Conservation (phyloP, 1,140 invertebrate species). For the Archegozetes longisetosus region DNA sequence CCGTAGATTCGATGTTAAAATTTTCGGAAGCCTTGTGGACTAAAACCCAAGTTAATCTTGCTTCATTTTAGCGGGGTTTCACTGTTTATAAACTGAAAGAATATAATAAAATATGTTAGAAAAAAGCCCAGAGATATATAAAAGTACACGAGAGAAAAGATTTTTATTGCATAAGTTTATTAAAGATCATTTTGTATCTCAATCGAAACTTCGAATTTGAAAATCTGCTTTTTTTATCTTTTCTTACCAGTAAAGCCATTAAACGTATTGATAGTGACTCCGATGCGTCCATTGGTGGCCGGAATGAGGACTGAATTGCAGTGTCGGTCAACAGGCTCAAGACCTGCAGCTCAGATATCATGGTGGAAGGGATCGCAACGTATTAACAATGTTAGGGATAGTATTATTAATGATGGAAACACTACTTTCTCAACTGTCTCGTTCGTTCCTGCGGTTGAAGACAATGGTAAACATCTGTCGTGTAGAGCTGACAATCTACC, state of each 20-base stretch:
- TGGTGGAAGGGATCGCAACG: constrained; percentile 22
- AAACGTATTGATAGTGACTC: constrained; percentile 6
- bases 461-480: constrained; percentile 62
- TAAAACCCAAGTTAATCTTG: too few species aligned
- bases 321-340: constrained; percentile 21
- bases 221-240: background rate
- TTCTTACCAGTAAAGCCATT: background rate
- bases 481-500: constrained; percentile 63
- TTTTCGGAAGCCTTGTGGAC: too few species aligned
- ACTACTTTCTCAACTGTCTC: constrained; percentile 19
- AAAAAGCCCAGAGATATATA: too few species aligned
- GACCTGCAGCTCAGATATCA: constrained; percentile 23
- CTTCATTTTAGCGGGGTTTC: too few species aligned
- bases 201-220: too few species aligned
- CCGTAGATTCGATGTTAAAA: too few species aligned
- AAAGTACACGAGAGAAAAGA: too few species aligned
- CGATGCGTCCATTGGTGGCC: constrained; percentile 19
- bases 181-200: too few species aligned
- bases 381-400: constrained; percentile 18
- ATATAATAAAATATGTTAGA: too few species aligned
- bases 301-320: constrained; percentile 21
- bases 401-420: constrained; percentile 20
- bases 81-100: too few species aligned
- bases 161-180: too few species aligned
- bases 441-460: constrained; percentile 45